Conservation (phyloP, 2,113 vertebrate species). For the Oriolus oriolus region DNA sequence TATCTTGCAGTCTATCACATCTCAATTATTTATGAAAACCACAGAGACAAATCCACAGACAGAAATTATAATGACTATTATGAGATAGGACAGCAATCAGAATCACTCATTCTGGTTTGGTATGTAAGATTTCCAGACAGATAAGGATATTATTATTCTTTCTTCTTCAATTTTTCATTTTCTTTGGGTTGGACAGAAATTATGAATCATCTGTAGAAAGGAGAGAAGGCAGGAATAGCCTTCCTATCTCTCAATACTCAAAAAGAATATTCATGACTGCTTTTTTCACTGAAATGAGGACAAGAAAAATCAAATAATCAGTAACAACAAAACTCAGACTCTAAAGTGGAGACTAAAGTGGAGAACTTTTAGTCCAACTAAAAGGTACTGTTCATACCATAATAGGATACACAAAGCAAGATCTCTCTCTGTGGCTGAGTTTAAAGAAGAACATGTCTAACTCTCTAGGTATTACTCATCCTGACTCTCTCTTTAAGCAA, state of each 20-base stretch:
- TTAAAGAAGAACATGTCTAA: not conserved
- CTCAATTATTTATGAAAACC: slow-evolving; percentile 4
- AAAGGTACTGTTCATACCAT: not conserved
- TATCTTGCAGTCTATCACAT: not conserved
- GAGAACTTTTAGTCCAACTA: not conserved
- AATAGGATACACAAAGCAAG: not conserved
- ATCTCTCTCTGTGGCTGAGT: not conserved
- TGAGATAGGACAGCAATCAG: not conserved
- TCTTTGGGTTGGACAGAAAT: not conserved
- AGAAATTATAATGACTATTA: not conserved
- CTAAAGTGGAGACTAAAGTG: no score
- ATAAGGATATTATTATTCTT: not conserved
- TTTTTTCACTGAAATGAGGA: not conserved
- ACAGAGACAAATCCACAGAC: not conserved
- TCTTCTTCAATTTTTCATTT: not conserved
- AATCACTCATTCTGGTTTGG: not conserved
- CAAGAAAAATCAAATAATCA: not conserved
- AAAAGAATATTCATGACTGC: not conserved
- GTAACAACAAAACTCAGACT: not conserved
- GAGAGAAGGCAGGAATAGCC: not conserved
- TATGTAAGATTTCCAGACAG: not conserved
- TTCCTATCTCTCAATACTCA: not conserved
- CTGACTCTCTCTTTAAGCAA: not conserved
- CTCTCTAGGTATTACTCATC: not conserved
- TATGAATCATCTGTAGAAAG: not conserved